phyloP scores from a whole-genome alignment of 2,888 invertebrate species.

The Papilio demoleus region DNA sequence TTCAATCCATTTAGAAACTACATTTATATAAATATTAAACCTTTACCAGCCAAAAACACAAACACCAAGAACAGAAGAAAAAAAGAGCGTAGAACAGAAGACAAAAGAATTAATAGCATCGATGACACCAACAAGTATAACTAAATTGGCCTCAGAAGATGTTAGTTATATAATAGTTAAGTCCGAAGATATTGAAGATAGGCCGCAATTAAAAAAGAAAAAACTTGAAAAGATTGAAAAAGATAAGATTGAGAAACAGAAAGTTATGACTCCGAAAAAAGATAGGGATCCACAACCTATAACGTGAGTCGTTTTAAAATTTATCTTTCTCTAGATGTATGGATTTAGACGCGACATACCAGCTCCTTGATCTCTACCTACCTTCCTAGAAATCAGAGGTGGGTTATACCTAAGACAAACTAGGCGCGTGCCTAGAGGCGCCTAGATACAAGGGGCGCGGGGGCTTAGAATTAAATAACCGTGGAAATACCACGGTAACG shows the following conservation, averaged over 20 bases:
- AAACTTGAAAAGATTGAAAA: conserved; percentile 40
- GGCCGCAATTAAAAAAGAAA: conserved; percentile 46
- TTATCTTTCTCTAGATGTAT: too few species aligned
- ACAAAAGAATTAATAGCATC: conserved; percentile 54
- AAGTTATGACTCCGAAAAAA: conserved; percentile 32
- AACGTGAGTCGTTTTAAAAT: too few species aligned
- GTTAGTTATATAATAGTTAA: conserved; percentile 77
- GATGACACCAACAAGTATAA: conserved; percentile 58
- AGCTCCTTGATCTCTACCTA: too few species aligned
- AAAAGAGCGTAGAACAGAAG: not conserved
- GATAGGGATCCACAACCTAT: conserved; percentile 55
- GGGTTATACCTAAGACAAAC: too few species aligned
- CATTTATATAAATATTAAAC: too few species aligned
- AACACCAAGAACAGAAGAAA: not conserved
- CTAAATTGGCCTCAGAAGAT: conserved; percentile 61
- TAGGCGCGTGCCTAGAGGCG: too few species aligned
- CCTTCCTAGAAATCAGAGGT: too few species aligned
- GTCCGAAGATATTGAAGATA: conserved; percentile 47
- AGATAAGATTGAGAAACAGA: conserved; percentile 31
- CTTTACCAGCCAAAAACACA: conserved; percentile 1
- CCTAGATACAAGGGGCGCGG: too few species aligned
- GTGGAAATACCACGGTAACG: too few species aligned
- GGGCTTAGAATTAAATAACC: too few species aligned
- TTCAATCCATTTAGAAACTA: too few species aligned
- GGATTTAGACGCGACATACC: too few species aligned